Conservation (phyloP, 2,888 invertebrate species). For the Seladonia tumulorum region DNA sequence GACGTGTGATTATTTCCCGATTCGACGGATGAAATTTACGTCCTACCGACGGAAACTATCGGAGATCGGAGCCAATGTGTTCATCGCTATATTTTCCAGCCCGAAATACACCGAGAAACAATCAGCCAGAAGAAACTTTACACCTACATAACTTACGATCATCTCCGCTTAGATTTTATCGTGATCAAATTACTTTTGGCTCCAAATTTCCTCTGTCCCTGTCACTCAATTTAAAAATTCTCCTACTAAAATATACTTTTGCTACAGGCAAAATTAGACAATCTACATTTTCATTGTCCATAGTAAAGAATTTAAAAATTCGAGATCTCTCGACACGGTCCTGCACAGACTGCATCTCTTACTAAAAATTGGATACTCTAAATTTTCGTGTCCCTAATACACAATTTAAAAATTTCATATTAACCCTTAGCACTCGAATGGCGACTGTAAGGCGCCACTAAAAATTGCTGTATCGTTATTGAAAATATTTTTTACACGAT, state of each 20-base stretch:
- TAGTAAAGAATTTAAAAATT: neutral
- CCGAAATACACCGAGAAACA: neutral
- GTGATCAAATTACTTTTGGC: neutral
- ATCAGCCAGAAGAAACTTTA: neutral
- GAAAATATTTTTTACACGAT: too few species aligned
- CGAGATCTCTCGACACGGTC: neutral
- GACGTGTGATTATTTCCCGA: constrained; percentile 23
- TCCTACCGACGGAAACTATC: constrained; percentile 9
- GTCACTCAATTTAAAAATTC: neutral
- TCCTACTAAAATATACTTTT: too few species aligned
- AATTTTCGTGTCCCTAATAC: too few species aligned
- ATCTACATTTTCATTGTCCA: too few species aligned
- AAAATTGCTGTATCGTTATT: too few species aligned
- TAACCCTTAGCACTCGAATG: too few species aligned
- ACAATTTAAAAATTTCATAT: too few species aligned
- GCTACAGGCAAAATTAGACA: too few species aligned
- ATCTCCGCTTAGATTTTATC: neutral
- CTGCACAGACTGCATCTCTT: neutral
- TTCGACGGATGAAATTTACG: neutral
- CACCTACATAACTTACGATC: neutral
- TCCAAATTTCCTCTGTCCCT: neutral
- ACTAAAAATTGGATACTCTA: too few species aligned
- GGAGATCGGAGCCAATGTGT: neutral
- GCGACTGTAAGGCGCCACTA: too few species aligned
- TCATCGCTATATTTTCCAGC: neutral